Evolutionary conservation across 2,888 invertebrate species (phyloP).

Genomic region (Phyto melanocephala): DNA sequence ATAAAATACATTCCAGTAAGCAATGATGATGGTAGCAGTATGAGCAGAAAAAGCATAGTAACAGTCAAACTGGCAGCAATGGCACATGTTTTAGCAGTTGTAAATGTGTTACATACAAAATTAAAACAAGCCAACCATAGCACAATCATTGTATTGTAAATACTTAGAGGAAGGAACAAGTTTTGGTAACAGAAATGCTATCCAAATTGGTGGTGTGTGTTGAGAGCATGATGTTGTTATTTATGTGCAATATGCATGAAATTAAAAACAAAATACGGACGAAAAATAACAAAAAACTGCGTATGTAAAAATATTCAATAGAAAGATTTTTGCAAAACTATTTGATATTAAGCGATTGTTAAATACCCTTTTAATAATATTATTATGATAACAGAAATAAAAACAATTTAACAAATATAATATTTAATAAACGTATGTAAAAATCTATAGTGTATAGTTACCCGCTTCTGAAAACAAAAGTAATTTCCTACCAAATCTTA

Average conservation of each 20-base stretch:
- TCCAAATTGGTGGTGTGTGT: conserved; percentile 16
- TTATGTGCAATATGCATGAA: conserved; percentile 61
- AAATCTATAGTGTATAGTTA: too few relatives aligned
- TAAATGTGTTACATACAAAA: neutral
- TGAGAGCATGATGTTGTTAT: conserved; percentile 44
- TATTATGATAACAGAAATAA: too few relatives aligned
- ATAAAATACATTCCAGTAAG: conserved; percentile 61
- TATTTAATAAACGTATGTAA: too few relatives aligned
- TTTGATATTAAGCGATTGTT: neutral
- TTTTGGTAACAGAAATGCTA: conserved; percentile 5
- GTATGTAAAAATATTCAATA: conserved; percentile 6
- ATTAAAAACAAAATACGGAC: conserved; percentile 34
- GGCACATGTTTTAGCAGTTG: neutral
- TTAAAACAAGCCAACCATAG: neutral
- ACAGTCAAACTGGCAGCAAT: conserved; percentile 19
- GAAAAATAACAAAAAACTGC: neutral
- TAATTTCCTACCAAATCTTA: too few relatives aligned
- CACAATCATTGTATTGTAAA: neutral
- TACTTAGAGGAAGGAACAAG: neutral
- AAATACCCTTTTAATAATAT: neutral
- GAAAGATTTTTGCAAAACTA: too few relatives aligned
- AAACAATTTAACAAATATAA: too few relatives aligned
- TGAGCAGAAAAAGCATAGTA: neutral
- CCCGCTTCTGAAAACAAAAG: too few relatives aligned
- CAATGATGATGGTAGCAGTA: conserved; percentile 38